Base-by-base conservation (phyloP, 2,113 vertebrate genomes). In the Abramis brama region DNA sequence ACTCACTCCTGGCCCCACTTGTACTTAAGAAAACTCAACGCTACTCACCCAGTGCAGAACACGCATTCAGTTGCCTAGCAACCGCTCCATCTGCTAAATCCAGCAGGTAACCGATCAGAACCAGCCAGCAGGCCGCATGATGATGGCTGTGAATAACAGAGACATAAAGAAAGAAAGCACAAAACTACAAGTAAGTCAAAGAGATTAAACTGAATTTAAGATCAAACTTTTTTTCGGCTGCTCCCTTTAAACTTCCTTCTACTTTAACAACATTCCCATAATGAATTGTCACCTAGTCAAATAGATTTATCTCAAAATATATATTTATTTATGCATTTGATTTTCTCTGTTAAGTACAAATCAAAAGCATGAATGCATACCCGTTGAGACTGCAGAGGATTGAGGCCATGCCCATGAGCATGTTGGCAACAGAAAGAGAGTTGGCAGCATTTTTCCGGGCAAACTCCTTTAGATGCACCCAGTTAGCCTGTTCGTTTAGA, bases 101-200 rank as follows among this genome's bases (percentile, higher is more conserved):
- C 74, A 99, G 91, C 59, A 98, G 94, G 90, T 98, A 99, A 21
- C 97, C 96, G 83, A 96, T 93, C 87, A 98, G 95, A 68, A 99
- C 93, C 89, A 98, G 92, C 98, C 97, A 98, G 91, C 96, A 97
- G 0, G 97, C 96, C n/a, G 94, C 93, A 27, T 96, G 92, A 86
- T 94, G 90, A 80, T 95, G 95, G 92, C 97, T 98, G 87, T 8
- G 86, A 77, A 88, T 76, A 90, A 89, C 12, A 81, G 75, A 27
- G 23, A 23, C 77, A 73, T 3, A 66, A 62, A 25, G 13, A 19
- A 43, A 84, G 23, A 23, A 39, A 25, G 39, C 80, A 60, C 17
- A 25, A 27, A 7, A 70, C 27, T 2, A 33, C 55, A 39, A 71
- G 10, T 36, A 60, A 39, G 33, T 6, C 36, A 59, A 60, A 79